These are phyloP conservation scores for Hydraecia micacea DNA, from an alignment of 2,888 invertebrate species.

Conservation along the genomic window DNA sequence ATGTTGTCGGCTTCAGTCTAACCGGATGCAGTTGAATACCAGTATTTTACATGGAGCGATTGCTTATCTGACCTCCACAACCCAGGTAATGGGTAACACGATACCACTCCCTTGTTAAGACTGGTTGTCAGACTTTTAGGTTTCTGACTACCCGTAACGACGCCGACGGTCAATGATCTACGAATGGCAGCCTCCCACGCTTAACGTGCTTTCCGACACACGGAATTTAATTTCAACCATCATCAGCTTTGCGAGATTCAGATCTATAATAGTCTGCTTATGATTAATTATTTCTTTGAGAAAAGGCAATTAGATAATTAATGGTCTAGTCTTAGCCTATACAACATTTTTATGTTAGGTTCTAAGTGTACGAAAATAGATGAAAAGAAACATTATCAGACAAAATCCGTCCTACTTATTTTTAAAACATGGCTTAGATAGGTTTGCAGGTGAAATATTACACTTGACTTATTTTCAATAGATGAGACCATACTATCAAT, in stretches of 20 bases:
- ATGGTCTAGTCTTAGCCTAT: not conserved
- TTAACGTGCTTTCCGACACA: not conserved
- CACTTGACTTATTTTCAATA: not conserved
- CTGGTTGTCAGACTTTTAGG: not conserved
- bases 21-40: not conserved
- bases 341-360: not conserved
- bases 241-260: not conserved
- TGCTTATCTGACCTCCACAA: not conserved
- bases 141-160: not conserved
- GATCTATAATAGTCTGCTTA: not conserved
- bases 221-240: not conserved
- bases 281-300: not conserved
- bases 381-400: not conserved
- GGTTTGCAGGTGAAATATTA: conserved; percentile 4
- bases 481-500: no score
- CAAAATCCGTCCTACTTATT: not conserved
- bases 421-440: not conserved
- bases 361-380: conserved; percentile 2
- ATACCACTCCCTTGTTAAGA: not conserved
- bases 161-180: not conserved
- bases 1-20: not conserved
- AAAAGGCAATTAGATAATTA: no score
- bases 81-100: not conserved
- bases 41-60: not conserved
- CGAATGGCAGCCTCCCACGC: not conserved